A percentile compares a stretch with the other conserved stretches of the same genome.
Evolutionary conservation across 2,113 vertebrate genomes (phyloP).

Genomic region (Bombycilla garrulus): DNA sequence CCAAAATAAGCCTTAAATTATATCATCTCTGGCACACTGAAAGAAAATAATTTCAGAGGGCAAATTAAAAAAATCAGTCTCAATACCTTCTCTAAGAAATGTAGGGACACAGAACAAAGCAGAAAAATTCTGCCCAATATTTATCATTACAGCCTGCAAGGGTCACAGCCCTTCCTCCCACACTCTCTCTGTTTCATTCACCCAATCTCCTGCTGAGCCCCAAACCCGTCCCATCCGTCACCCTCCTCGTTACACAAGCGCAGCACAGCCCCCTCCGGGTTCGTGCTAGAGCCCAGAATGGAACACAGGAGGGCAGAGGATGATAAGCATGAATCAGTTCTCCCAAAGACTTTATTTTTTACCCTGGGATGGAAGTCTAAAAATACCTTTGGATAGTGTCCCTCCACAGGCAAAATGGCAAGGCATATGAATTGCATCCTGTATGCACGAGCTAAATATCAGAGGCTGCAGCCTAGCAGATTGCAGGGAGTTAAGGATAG

Average conservation of each 20-base stretch:
- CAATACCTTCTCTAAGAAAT: neutral
- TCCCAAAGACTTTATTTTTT: neutral
- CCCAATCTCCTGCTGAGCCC: neutral
- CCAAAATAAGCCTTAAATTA: neutral
- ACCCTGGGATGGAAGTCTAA: neutral
- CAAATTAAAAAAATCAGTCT: neutral
- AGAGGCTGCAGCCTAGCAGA: neutral
- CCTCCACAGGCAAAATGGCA: neutral
- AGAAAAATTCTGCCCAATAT: neutral
- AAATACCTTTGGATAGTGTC: neutral
- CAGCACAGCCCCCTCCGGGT: neutral
- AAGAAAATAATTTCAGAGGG: neutral
- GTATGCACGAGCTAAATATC: neutral
- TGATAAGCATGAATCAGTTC: neutral
- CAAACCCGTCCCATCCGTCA: too few relatives aligned
- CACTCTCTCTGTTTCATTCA: neutral
- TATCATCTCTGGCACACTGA: neutral
- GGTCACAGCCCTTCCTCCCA: neutral
- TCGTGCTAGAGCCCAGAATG: rapidly evolving
- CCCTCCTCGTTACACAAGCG: rapidly evolving
- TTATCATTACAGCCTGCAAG: neutral
- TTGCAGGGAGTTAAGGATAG: neutral
- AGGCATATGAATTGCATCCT: neutral
- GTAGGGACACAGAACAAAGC: neutral
- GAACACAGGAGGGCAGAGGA: neutral